These are phyloP conservation scores for Drosophila lacertosa DNA, from an alignment of 1,140 invertebrate genomes.

Conservation along the genomic window DNA sequence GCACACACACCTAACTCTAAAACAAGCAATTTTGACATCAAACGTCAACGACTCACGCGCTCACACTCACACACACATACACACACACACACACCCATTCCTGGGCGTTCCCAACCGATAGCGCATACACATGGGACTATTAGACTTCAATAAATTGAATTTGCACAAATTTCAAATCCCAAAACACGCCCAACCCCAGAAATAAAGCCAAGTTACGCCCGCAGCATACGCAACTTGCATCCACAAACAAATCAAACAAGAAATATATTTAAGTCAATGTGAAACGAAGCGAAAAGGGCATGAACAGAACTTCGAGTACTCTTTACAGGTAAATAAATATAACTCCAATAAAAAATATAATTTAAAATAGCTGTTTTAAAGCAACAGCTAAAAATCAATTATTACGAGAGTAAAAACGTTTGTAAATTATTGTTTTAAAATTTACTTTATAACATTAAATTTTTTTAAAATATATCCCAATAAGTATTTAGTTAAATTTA, in stretches of 20 bases:
- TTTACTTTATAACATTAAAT: too few species aligned
- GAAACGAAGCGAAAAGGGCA: conserved; percentile 3
- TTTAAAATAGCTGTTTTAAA: background rate
- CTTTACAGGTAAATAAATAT: background rate
- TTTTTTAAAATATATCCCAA: too few species aligned
- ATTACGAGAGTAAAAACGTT: too few species aligned
- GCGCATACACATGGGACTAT: conserved; percentile 69
- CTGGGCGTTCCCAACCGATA: conserved; percentile 53
- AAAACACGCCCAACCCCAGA: conserved; percentile 45
- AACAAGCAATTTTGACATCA: conserved; percentile 79
- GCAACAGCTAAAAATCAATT: background rate
- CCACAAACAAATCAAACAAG: conserved; percentile 75
- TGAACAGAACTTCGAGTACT: conserved; percentile 11
- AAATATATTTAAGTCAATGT: conserved; percentile 47
- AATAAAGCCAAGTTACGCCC: conserved; percentile 41
- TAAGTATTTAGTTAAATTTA: too few species aligned
- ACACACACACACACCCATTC: conserved; percentile 20
- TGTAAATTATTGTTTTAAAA: too few species aligned
- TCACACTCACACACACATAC: conserved; percentile 17
- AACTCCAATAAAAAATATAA: background rate
- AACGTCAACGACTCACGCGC: conserved; percentile 66
- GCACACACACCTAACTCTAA: conserved; percentile 39
- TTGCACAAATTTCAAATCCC: conserved; percentile 79
- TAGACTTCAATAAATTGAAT: conserved; percentile 83
- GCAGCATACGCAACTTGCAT: conserved; percentile 74